Evolutionary conservation across 2,888 invertebrate species (phyloP).

Genomic region (Synanthedon tipuliformis): DNA sequence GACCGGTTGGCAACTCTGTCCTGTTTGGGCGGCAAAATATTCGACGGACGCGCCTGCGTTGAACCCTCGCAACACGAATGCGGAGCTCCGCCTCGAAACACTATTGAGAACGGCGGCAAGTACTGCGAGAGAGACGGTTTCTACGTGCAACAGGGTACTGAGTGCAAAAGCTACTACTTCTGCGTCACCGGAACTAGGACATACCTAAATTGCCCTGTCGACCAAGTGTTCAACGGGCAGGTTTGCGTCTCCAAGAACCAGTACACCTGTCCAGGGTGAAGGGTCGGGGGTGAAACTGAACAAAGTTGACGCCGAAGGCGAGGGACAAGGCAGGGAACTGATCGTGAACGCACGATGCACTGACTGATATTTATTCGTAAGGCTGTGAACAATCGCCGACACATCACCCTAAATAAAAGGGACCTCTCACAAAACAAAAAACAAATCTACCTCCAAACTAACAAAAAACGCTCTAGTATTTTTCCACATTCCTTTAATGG

Average conservation of each 20-base stretch:
- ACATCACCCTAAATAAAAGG: not conserved
- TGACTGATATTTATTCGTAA: constrained; percentile 25
- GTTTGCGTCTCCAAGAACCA: constrained; percentile 57
- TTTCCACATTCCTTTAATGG: constrained; percentile 42
- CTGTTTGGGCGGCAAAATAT: constrained; percentile 68
- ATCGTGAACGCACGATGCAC: constrained; percentile 27
- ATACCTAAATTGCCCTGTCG: constrained; percentile 51
- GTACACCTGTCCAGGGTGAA: constrained; percentile 62
- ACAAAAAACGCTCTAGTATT: constrained; percentile 13
- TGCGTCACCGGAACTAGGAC: constrained; percentile 67
- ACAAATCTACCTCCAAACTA: constrained; percentile 13
- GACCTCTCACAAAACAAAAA: too few species aligned
- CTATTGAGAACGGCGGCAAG: constrained; percentile 26
- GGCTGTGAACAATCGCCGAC: constrained; percentile 23
- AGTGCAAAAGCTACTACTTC: constrained; percentile 68
- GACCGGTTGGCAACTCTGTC: constrained; percentile 67
- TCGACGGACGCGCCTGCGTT: constrained; percentile 71
- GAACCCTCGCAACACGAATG: constrained; percentile 49
- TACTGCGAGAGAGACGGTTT: constrained; percentile 65
- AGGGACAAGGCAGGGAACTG: constrained; percentile 8
- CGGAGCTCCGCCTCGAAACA: constrained; percentile 30
- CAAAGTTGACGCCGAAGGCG: constrained; percentile 3
- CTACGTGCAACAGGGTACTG: constrained; percentile 59
- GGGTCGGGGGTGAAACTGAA: not conserved
- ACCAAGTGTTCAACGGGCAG: constrained; percentile 69